phyloP scores from a whole-genome alignment of 2,797 vertebrate genomes.

The Vipera ursinii region DNA sequence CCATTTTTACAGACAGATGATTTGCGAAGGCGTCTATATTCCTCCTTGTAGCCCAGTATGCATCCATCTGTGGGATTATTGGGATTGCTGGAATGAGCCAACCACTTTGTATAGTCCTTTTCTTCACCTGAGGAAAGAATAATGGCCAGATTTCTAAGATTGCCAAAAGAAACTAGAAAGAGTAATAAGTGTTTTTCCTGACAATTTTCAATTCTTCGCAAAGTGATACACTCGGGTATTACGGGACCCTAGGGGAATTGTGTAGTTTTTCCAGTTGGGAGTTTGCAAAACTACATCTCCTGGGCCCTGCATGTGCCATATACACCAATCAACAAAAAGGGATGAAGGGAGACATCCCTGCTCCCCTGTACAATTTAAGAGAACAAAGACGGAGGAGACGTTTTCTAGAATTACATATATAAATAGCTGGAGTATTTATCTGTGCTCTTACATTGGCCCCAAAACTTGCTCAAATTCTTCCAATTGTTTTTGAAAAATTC shows the following conservation, averaged over 20 bases:
- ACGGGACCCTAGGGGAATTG: background rate
- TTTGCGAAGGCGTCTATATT: constrained; percentile 85
- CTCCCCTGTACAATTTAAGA: background rate
- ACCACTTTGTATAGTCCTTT: constrained; percentile 87
- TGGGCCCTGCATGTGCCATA: background rate
- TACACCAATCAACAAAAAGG: background rate
- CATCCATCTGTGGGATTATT: constrained; percentile 86
- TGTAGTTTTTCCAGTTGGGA: background rate
- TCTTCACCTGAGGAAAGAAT: constrained; percentile 74
- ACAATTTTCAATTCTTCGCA: background rate
- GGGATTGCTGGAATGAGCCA: constrained; percentile 90
- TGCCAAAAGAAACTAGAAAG: background rate
- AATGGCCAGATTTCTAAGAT: constrained; percentile 12
- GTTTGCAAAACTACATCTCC: background rate
- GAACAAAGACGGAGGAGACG: background rate
- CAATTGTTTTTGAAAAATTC: background rate
- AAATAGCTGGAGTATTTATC: background rate
- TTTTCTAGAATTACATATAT: background rate
- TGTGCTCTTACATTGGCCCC: background rate
- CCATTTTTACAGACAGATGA: constrained; percentile 90
- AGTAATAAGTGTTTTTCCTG: background rate
- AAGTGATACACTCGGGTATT: background rate
- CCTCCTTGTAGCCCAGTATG: constrained; percentile 93
- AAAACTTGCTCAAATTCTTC: background rate
- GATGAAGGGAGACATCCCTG: background rate